Conservation (phyloP, 2,113 vertebrate genomes). For the Dendropsophus ebraccatus region DNA sequence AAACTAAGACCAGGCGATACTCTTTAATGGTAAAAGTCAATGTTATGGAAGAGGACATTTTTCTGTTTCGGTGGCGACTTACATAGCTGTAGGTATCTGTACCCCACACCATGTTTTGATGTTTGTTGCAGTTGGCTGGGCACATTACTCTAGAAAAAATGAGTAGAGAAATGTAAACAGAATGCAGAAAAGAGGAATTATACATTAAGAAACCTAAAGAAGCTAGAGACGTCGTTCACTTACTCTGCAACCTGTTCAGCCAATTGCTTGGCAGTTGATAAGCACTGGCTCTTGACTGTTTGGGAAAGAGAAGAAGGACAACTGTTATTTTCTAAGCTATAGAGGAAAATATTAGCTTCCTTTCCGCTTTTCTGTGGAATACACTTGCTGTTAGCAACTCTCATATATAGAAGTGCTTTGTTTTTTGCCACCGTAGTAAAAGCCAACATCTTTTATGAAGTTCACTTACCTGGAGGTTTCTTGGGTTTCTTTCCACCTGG, state of each 20-base stretch:
- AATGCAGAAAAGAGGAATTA: neutral
- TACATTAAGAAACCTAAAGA: neutral
- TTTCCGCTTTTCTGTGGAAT: neutral
- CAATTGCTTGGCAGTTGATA: neutral
- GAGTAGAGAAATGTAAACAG: neutral
- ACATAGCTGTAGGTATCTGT: neutral
- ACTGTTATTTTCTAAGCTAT: neutral
- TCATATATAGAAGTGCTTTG: too few relatives aligned
- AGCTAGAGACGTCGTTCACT: neutral
- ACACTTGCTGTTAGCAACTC: neutral
- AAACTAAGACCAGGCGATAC: neutral
- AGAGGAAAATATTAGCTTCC: neutral
- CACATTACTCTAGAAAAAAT: conserved; percentile 10
- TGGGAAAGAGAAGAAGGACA: neutral
- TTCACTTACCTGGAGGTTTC: neutral
- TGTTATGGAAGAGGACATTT: neutral
- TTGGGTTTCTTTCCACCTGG: neutral
- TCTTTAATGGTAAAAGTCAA: neutral
- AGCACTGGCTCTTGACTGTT: neutral
- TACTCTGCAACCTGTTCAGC: neutral
- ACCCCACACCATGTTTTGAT: neutral
- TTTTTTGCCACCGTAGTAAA: neutral
- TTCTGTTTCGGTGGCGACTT: neutral
- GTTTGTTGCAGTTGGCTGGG: neutral
- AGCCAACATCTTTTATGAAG: neutral